phyloP scores from a whole-genome alignment of 2,113 vertebrate genomes.

The Phylloscopus whistleri region DNA sequence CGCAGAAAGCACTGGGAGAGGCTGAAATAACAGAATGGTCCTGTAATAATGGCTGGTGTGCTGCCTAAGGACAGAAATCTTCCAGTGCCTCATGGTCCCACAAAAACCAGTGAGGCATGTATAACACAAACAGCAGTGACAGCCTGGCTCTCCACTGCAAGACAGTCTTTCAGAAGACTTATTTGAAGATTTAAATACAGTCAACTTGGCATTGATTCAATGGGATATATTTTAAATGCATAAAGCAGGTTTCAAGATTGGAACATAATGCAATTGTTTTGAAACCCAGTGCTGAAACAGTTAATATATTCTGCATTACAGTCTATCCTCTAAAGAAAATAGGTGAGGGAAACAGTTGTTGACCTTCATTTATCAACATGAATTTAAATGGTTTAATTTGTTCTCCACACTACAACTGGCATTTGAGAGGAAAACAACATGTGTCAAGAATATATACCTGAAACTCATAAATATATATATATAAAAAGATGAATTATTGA shows the following conservation, averaged over 20 bases:
- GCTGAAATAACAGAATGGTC: background rate
- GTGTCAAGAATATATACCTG: background rate
- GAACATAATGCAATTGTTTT: background rate
- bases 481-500: background rate
- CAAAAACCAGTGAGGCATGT: background rate
- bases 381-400: background rate
- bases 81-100: background rate
- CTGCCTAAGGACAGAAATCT: background rate
- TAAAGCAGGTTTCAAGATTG: background rate
- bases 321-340: background rate
- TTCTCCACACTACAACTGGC: background rate
- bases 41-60: background rate
- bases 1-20: background rate
- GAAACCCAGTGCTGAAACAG: background rate
- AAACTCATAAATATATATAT: background rate
- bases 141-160: background rate
- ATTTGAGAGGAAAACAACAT: background rate
- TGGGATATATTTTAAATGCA: background rate
- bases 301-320: background rate
- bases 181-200: background rate
- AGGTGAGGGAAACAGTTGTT: background rate
- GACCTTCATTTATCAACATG: background rate
- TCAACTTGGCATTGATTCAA: background rate
- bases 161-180: background rate
- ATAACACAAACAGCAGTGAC: background rate